phyloP scores from a whole-genome alignment of 1,140 invertebrate species.

The Cyclargus thomasi region DNA sequence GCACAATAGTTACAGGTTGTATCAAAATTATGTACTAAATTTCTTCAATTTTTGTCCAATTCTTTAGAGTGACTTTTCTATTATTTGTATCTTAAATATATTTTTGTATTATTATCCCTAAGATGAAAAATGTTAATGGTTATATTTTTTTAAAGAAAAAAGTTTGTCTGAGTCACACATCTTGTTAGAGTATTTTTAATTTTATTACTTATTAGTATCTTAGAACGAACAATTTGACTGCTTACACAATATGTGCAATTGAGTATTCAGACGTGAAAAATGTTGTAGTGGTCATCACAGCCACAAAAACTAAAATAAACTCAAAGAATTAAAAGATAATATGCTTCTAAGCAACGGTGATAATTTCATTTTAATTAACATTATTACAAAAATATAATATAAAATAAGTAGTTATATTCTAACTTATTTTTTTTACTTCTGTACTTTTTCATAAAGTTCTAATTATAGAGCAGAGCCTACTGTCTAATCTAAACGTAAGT shows the following conservation, averaged over 20 bases:
- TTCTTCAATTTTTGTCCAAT: too few relatives aligned
- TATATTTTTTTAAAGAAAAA: too few relatives aligned
- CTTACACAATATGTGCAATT: not conserved
- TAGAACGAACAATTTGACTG: not conserved
- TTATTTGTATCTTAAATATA: too few relatives aligned
- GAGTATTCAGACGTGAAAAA: constrained; percentile 1
- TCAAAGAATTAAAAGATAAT: not conserved
- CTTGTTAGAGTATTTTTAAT: too few relatives aligned
- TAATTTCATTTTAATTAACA: constrained; percentile 7
- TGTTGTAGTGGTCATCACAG: constrained; percentile 26
- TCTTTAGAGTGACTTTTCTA: too few relatives aligned
- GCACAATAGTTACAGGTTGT: too few relatives aligned
- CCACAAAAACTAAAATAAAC: constrained; percentile 17
- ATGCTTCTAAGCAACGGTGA: not conserved
- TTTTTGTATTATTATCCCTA: too few relatives aligned
- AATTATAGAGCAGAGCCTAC: not conserved
- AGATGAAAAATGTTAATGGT: too few relatives aligned
- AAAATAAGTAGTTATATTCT: not conserved
- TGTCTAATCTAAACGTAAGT: not conserved
- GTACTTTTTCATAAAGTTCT: not conserved
- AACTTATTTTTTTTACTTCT: not conserved
- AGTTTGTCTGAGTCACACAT: too few relatives aligned
- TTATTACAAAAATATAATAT: not conserved
- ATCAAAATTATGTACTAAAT: too few relatives aligned
- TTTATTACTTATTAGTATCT: too few relatives aligned